phyloP scores from a whole-genome alignment of 2,888 invertebrate genomes.

The Amiota mariae region DNA sequence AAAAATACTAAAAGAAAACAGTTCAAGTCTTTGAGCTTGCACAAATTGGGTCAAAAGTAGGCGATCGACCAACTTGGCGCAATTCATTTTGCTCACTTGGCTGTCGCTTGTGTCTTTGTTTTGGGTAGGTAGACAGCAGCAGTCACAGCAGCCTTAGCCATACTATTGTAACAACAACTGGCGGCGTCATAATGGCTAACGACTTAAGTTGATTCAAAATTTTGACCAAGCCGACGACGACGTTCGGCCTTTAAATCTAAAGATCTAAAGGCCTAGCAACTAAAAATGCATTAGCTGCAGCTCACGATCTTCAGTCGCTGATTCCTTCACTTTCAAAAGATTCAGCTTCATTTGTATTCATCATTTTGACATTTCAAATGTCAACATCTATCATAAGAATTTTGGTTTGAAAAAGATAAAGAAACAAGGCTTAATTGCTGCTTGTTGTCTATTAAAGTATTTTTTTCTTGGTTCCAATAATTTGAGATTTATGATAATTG shows the following conservation, averaged over 20 bases:
- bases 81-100: conserved; percentile 22
- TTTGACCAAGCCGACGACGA: conserved; percentile 39
- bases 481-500: conserved; percentile 46
- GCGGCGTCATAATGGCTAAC: conserved; percentile 27
- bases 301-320: background rate
- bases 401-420: background rate
- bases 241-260: background rate
- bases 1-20: background rate
- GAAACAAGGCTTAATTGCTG: conserved; percentile 23
- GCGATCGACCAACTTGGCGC: conserved; percentile 8
- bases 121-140: conserved; percentile 3
- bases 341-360: conserved; percentile 42
- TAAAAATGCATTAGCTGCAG: conserved; percentile 25
- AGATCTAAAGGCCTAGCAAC: background rate
- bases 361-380: conserved; percentile 63
- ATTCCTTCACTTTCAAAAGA: background rate
- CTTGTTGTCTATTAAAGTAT: conserved; percentile 19
- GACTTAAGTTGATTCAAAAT: background rate
- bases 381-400: conserved; percentile 44
- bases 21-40: conserved; percentile 4
- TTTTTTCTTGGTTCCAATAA: conserved; percentile 29
- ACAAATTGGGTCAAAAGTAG: conserved; percentile 29
- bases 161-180: background rate
- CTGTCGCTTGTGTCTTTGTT: background rate
- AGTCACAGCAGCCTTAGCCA: background rate